Base-by-base conservation (phyloP, 2,888 invertebrate genomes). In the Caenorhabditis macrosperma region DNA sequence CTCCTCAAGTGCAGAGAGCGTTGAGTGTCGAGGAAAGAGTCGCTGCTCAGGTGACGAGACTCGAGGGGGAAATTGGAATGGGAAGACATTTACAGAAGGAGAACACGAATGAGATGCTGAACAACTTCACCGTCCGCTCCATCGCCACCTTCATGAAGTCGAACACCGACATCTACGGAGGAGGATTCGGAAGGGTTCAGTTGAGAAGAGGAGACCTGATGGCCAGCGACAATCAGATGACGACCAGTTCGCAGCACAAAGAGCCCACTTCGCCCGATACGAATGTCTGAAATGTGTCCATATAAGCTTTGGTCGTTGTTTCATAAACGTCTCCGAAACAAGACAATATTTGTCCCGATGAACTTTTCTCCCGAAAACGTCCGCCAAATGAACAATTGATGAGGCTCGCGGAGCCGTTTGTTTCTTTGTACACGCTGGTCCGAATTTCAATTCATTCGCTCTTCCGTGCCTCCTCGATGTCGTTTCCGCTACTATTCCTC, bases 131-230 rank as follows among this genome's bases (percentile, higher is more conserved):
- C 4, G 81, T 86, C 50, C 83, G 83, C 48, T 86, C 86, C 0
- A 75, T 86, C 20, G 86, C 86, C 44, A 85, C 86, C 17, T 86
- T 86, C 57, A 85, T 86, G 84, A 74, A 78, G 57, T 77, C 84
- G 3, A 74, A 81, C 55, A 77, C 81, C 12, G 86, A 86, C 59
- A 84, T 86, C 35, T 86, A 86, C 46, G 86, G 84, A 30, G 86
- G 86, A 46, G 86, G 82, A 41, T 86, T 83, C 59, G 86, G 86
- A 52, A 67, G 84, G 22, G 85, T 85, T 24, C 75, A 82, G 63
- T 44, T 85, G 48, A 60, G 82, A 50, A 78, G 82, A 52, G 79
- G 72, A 26, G 85, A 85, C 66, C 61, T 85, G 35, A 59, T 66
- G 28, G 55, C 54, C 15, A 46, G 61, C 72, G 67, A 57, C 35